Percentiles rank a stretch among this genome's conserved stretches.
These are phyloP conservation scores for Uloborus plumipes DNA, from an alignment of 2,888 invertebrate species.

Conservation along the genomic window DNA sequence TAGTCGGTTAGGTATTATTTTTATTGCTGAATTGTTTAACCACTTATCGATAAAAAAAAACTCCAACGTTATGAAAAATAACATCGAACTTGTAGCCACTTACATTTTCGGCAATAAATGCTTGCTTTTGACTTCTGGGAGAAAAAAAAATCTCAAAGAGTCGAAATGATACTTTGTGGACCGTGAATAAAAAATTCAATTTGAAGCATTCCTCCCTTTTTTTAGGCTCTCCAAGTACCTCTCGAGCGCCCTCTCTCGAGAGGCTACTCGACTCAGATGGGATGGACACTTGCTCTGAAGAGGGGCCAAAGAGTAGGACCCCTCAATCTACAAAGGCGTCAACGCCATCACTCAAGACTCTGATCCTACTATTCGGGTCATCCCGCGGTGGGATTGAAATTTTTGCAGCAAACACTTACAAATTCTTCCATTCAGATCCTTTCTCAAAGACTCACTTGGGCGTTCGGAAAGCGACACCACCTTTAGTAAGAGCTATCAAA, in stretches of 20 bases:
- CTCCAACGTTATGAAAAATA: too few relatives aligned
- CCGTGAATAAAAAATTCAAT: too few relatives aligned
- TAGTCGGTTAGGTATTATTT: too few relatives aligned
- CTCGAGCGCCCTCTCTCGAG: slow-evolving; percentile 10
- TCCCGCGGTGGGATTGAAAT: slow-evolving; percentile 30
- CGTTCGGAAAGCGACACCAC: slow-evolving; percentile 38
- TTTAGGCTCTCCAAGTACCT: neutral
- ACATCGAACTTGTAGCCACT: too few relatives aligned
- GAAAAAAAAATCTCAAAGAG: too few relatives aligned
- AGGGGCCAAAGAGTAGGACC: slow-evolving; percentile 17
- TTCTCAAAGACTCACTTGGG: slow-evolving; percentile 33
- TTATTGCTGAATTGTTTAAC: too few relatives aligned
- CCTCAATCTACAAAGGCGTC: slow-evolving; percentile 45
- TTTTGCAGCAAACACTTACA: slow-evolving; percentile 56
- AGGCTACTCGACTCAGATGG: slow-evolving; percentile 34
- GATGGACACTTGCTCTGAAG: slow-evolving; percentile 37
- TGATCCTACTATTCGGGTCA: slow-evolving; percentile 3
- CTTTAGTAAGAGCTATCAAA: slow-evolving; percentile 53
- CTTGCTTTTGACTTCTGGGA: too few relatives aligned
- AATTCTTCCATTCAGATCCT: slow-evolving; percentile 32
- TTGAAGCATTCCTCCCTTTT: too few relatives aligned
- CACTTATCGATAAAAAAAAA: too few relatives aligned
- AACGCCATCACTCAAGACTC: slow-evolving; percentile 36
- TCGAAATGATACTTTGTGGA: too few relatives aligned
- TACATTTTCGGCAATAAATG: too few relatives aligned